phyloP scores from a whole-genome alignment of 2,888 invertebrate genomes.

The Nudaria mundana region DNA sequence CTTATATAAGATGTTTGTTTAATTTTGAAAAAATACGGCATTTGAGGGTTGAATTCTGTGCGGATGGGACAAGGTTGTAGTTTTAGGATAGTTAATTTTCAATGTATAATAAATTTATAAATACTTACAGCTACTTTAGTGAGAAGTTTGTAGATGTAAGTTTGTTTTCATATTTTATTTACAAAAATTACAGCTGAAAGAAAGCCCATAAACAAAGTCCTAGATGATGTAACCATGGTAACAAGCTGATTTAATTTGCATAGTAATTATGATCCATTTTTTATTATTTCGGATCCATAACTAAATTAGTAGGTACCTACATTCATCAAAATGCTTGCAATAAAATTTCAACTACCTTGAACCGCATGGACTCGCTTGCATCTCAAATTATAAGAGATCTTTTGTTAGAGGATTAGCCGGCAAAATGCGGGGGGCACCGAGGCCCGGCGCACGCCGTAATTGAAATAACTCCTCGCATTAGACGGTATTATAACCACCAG shows the following conservation, averaged over 20 bases:
- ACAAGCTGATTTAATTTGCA: no score
- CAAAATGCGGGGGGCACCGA: conserved; percentile 42
- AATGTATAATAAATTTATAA: no score
- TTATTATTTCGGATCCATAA: no score
- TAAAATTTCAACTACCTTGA: conserved; percentile 59
- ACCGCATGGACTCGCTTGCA: conserved; percentile 35
- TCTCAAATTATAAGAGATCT: conserved; percentile 48
- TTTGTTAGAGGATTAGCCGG: conserved; percentile 61
- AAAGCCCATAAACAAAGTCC: no score
- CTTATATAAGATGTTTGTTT: not conserved
- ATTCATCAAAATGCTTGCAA: conserved; percentile 49
- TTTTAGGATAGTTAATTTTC: conserved; percentile 5
- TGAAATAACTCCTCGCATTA: conserved; percentile 58
- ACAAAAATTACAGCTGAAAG: no score
- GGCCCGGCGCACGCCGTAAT: conserved; percentile 41
- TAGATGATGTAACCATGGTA: no score
- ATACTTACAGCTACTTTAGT: no score
- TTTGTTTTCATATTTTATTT: no score
- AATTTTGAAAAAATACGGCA: not conserved
- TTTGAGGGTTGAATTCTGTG: not conserved
- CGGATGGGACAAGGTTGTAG: not conserved
- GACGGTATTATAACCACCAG: conserved; percentile 35
- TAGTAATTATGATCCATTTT: no score
- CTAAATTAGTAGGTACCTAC: no score
- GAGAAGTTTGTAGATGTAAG: no score